A percentile compares a stretch with the other conserved stretches of the same genome.
phyloP scores from a whole-genome alignment of 2,113 vertebrate genomes.

The Tauraco erythrolophus region DNA sequence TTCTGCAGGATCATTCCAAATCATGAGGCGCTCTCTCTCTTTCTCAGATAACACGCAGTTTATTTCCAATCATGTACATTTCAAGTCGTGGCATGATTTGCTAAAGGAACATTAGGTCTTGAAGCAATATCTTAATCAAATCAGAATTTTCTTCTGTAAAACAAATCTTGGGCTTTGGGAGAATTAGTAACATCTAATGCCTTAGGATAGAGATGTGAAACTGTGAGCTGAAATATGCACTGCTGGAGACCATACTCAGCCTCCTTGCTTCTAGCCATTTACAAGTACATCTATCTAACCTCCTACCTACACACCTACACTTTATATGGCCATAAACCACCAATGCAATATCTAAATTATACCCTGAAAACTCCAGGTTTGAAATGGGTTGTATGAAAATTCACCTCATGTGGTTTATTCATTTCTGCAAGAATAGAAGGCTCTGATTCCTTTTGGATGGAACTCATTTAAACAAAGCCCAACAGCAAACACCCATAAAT shows the following conservation, averaged over 20 bases:
- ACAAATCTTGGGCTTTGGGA: conserved; percentile 78
- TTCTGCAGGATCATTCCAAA: conserved; percentile 73
- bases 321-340: conserved; percentile 71
- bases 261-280: conserved; percentile 70
- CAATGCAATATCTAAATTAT: conserved; percentile 71
- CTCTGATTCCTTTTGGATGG: conserved; percentile 58
- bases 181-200: conserved; percentile 77
- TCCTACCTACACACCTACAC: conserved; percentile 73
- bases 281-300: conserved; percentile 59
- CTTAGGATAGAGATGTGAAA: conserved; percentile 76
- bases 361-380: conserved; percentile 70
- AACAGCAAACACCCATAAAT: conserved; percentile 69
- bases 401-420: conserved; percentile 70
- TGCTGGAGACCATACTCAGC: conserved; percentile 54
- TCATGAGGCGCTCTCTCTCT: conserved; percentile 26
- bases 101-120: conserved; percentile 72
- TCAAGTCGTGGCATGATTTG: conserved; percentile 51
- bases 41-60: conserved; percentile 71
- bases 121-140: conserved; percentile 80
- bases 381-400: conserved; percentile 68
- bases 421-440: conserved; percentile 67
- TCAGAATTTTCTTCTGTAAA: conserved; percentile 77
- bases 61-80: conserved; percentile 66
- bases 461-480: conserved; percentile 75
- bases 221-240: conserved; percentile 78